phyloP scores from a whole-genome alignment of 2,797 vertebrate species.

The Rhinogobio ventralis region DNA sequence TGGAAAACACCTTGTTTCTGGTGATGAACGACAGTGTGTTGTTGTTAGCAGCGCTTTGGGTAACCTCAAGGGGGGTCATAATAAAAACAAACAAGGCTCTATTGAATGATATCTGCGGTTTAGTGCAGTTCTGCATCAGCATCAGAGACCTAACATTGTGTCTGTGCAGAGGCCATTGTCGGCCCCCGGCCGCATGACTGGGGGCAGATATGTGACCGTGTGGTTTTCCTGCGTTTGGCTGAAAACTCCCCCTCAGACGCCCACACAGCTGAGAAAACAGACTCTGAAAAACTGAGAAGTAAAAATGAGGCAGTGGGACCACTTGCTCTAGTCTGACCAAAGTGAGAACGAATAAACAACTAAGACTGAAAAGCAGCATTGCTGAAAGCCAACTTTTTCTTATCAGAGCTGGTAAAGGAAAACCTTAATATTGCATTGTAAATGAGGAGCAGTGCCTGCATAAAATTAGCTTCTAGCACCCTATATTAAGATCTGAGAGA shows the following conservation, averaged over 20 bases:
- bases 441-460: not conserved
- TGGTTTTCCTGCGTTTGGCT: constrained; percentile 59
- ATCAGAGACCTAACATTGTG: constrained; percentile 3
- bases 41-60: not conserved
- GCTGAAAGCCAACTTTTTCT: not conserved
- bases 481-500: not conserved
- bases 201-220: constrained; percentile 60
- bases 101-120: constrained; percentile 1
- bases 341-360: not conserved
- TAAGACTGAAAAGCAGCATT: not conserved
- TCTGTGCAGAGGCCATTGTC: constrained; percentile 6
- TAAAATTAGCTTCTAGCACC: not conserved
- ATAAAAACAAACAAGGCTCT: not conserved
- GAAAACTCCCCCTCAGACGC: constrained; percentile 31
- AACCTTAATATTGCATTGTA: not conserved
- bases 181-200: constrained; percentile 21
- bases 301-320: constrained; percentile 28
- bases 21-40: not conserved
- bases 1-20: constrained; percentile 5
- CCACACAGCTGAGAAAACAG: constrained; percentile 45
- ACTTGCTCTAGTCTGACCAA: not conserved
- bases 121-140: constrained; percentile 1
- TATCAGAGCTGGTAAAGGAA: not conserved
- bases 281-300: constrained; percentile 18
- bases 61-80: not conserved